Base-by-base conservation (phyloP, 1,140 invertebrate genomes). In the Cydia fagiglandana region DNA sequence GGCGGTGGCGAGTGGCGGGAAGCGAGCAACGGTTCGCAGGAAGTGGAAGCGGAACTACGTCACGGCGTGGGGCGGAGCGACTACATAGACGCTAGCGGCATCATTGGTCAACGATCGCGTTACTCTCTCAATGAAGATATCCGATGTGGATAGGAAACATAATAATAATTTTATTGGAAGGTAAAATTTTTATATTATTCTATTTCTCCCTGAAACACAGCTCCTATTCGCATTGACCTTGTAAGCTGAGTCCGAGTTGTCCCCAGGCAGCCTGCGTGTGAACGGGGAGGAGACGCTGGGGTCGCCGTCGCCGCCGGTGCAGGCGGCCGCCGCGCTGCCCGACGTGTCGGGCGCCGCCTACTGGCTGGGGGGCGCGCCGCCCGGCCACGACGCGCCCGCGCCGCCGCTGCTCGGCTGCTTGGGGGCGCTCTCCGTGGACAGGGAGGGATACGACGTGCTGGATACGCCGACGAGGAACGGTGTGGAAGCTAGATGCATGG, bases 341-440 rank as follows among this genome's bases (percentile, higher is more conserved):
- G 95, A 97, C 86, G 91, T 96, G 45, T 88, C 92, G 0, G 88
- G 89, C 75, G 94, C 95, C 0, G 91, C 94, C 50, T 96, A 96
- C 84, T 98, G 96, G 87, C 94, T 97, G 80, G 97, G 97, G 9
- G 97, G 97, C 0, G 96, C 24, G 64, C 64, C 64, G 20, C 64
- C 28, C 64, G 96, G 95, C 82, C 95, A 76, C 15, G 75, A 73
- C 24, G 80, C 82, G 28, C 74, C 79, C 7, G 81, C 86, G 4
- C 84, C 87, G 0, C 82, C 96, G 1, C 96, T 97, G 86, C 91
- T 97, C 20, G 97, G 97, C 6, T 98, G 97, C 84, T 95, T 98
- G 93, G 95, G 96, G 13, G 96, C 96, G 74, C 93, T 98, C 2
- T 94, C 96, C 66, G 95, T 98, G 0, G 95, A 96, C 79, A 94